Evolutionary conservation across 2,888 invertebrate species (phyloP).

Genomic region (Rhingia rostrata): DNA sequence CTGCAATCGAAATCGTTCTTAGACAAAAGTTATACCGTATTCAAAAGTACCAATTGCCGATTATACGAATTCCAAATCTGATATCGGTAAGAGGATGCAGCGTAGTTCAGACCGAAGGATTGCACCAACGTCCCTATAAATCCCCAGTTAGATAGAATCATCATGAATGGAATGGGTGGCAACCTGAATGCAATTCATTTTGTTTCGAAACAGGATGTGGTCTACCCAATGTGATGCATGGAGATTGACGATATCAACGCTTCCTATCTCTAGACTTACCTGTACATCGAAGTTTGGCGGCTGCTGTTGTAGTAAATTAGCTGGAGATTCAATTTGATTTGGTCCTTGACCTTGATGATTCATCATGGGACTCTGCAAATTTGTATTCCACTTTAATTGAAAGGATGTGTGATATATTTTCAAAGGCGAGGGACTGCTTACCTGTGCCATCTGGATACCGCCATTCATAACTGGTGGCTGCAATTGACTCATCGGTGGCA

Average conservation of each 20-base stretch:
- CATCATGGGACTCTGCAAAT: conserved; percentile 82
- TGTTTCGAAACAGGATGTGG: conserved; percentile 17
- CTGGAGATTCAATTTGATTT: conserved; percentile 84
- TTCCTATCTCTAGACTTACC: conserved; percentile 84
- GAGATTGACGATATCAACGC: too few species aligned
- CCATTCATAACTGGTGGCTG: conserved; percentile 82
- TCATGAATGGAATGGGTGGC: conserved; percentile 39
- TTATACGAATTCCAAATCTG: conserved; percentile 1
- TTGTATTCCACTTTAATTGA: background rate
- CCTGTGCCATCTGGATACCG: conserved; percentile 82
- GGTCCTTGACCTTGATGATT: conserved; percentile 82
- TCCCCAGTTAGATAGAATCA: conserved; percentile 46
- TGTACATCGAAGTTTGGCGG: conserved; percentile 91
- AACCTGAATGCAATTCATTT: conserved; percentile 27
- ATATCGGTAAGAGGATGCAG: conserved; percentile 16
- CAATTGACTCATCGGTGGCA: conserved; percentile 82
- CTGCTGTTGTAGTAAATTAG: conserved; percentile 85
- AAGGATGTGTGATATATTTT: background rate
- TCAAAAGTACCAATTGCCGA: background rate
- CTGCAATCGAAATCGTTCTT: conserved; percentile 42
- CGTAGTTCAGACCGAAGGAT: background rate
- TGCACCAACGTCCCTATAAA: conserved; percentile 24
- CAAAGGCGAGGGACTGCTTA: conserved; percentile 57
- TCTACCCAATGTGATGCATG: conserved; percentile 18
- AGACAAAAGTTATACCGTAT: conserved; percentile 1